Base-by-base conservation (phyloP, 2,888 invertebrate species). In the Strigamia transsilvanica region DNA sequence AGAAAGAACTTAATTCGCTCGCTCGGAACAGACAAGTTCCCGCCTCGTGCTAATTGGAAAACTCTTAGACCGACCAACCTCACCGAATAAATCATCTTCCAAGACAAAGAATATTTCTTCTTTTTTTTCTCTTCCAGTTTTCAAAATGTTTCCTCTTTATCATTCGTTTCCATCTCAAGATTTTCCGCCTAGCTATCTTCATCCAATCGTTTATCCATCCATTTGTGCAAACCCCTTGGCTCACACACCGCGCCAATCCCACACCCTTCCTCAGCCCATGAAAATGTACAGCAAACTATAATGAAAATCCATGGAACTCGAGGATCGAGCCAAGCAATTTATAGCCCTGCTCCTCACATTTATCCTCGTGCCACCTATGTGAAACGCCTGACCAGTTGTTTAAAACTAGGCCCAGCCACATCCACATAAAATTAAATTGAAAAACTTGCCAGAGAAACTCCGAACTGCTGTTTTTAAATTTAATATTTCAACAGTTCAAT, bases 21-120 rank as follows among this genome's bases (percentile, higher is more conserved):
- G 66, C 66, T 66, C 66, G 66, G 66, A 66, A 66, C 66, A 66
- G 66, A 66, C 66, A 66, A 66, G 66, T 66, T 66, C 66, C 66
- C 66, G 66, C 66, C 66, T 66, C 66, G 66, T 66, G 66, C 66
- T 66, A 66, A 66, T 66, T 66, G 66, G 66, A 66, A 66, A 66
- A 66, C 66, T 66, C 66, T 66, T 66, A 66, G 66, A 27, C 66
- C 23, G 66, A 23, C 66, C 66, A 66, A 66, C 66, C 66, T 15
- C 32, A 23, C 32, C 10, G 66, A 27, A 66, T 66, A 66, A 66
- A 66, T 66, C 66, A 66, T 66, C 66, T 27, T 66, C 66, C 27
- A 27, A 66, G 66, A 66, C 66, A 66, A 66, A 66, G 66, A 66
- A 66, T 27, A 27, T 66, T 66, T 27, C 27, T 15, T 23, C 15